phyloP scores from a whole-genome alignment of 2,797 vertebrate genomes.

The Leptoclinus maculatus region DNA sequence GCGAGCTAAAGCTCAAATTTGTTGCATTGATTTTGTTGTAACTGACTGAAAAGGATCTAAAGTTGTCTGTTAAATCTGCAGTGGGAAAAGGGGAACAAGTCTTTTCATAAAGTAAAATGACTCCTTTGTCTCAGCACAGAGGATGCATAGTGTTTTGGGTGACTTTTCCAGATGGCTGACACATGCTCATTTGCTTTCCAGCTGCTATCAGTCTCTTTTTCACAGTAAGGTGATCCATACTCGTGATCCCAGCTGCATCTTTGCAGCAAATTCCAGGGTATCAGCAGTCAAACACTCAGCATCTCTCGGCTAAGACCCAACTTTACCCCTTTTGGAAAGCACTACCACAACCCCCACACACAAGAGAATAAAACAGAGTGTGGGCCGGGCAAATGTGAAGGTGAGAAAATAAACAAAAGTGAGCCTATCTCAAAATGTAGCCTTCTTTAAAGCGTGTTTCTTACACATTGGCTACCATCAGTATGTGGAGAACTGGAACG shows the following conservation, averaged over 20 bases:
- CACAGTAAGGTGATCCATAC: constrained; percentile 80
- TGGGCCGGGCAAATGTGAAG: constrained; percentile 3
- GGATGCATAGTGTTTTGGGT: constrained; percentile 70
- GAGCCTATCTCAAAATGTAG: constrained; percentile 2
- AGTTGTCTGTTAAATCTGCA: constrained; percentile 38
- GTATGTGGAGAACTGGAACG: constrained; percentile 43
- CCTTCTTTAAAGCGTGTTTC: constrained; percentile 23
- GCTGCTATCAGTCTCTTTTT: constrained; percentile 77
- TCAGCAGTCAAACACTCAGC: constrained; percentile 63
- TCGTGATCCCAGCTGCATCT: constrained; percentile 75
- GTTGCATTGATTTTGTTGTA: constrained; percentile 21
- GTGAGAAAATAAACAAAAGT: constrained; percentile 17
- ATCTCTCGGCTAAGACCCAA: constrained; percentile 55
- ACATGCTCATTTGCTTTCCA: constrained; percentile 80
- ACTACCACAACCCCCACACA: constrained; percentile 37
- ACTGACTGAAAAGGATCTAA: constrained; percentile 24
- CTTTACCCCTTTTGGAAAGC: constrained; percentile 70
- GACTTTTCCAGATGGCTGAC: constrained; percentile 82
- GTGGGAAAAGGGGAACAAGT: constrained; percentile 22
- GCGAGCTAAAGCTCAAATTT: background rate
- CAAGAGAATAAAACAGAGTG: constrained; percentile 28
- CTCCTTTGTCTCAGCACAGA: constrained; percentile 72
- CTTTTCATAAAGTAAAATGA: constrained; percentile 69
- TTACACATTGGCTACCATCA: constrained; percentile 53
- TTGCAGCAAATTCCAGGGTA: constrained; percentile 72